A percentile compares a stretch with the other conserved stretches of the same genome.
Conservation (phyloP, 1,140 invertebrate genomes). For the Drosophila baimaii region DNA sequence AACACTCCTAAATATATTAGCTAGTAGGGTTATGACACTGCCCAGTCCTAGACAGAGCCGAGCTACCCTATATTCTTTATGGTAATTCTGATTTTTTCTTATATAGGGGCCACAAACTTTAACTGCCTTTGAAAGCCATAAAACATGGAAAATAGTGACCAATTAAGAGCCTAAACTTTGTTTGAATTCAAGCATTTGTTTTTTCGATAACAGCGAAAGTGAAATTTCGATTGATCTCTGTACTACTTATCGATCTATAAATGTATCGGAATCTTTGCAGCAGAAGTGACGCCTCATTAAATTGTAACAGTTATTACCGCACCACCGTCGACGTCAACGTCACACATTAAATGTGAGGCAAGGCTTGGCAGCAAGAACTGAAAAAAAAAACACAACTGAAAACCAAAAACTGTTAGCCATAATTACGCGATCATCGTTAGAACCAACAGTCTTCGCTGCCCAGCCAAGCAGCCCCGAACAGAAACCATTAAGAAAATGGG, state of each 20-base stretch:
- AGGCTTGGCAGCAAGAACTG: background rate
- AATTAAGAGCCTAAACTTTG: background rate
- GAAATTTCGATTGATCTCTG: conserved; percentile 4
- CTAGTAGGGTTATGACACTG: too few relatives aligned
- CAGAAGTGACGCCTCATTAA: conserved; percentile 62
- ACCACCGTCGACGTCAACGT: conserved; percentile 21
- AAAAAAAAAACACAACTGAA: conserved; percentile 28
- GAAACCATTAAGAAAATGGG: conserved; percentile 59
- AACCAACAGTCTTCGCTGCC: conserved; percentile 67
- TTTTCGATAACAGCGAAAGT: conserved; percentile 13
- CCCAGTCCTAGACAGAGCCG: background rate
- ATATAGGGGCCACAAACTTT: background rate
- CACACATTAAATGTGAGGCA: conserved; percentile 32
- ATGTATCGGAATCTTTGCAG: background rate
- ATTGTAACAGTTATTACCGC: conserved; percentile 78
- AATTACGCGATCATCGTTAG: conserved; percentile 77
- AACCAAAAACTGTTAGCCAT: conserved; percentile 57
- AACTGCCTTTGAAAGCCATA: conserved; percentile 5
- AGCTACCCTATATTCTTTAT: background rate
- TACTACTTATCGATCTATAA: too few relatives aligned
- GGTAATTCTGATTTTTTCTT: background rate
- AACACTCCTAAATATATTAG: background rate
- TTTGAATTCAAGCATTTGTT: background rate
- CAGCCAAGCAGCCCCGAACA: conserved; percentile 54
- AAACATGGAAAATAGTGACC: background rate